Percentiles rank a stretch among this genome's conserved stretches.
Evolutionary conservation across 2,888 invertebrate species (phyloP).

Genomic region (Gastrophysa polygoni): DNA sequence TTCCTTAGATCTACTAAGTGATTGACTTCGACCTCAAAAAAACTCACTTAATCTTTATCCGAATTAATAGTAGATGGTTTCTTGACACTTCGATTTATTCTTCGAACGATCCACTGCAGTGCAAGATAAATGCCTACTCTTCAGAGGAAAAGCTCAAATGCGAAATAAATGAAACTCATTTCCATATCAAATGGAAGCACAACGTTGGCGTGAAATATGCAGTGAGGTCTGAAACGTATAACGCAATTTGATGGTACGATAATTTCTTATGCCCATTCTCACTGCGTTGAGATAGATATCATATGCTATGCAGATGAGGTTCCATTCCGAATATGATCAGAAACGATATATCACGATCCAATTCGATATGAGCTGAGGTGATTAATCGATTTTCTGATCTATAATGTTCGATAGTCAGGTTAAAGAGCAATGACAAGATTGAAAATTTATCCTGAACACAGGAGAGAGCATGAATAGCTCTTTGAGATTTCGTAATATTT

Average conservation of each 20-base stretch:
- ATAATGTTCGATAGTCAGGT: too few relatives aligned
- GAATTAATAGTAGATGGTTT: neutral
- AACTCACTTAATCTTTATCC: too few relatives aligned
- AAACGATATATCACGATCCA: too few relatives aligned
- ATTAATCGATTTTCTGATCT: neutral
- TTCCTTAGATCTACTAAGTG: too few relatives aligned
- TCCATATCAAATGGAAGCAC: neutral
- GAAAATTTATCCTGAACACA: too few relatives aligned
- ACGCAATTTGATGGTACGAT: conserved; percentile 6
- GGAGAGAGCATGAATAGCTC: too few relatives aligned
- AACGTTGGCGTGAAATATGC: conserved; percentile 7
- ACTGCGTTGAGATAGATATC: neutral
- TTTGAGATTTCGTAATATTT: too few relatives aligned
- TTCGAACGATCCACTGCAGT: neutral
- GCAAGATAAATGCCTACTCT: neutral
- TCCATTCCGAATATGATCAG: neutral
- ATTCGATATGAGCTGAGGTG: neutral
- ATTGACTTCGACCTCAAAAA: too few relatives aligned
- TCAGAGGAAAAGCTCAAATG: neutral
- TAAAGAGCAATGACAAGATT: too few relatives aligned
- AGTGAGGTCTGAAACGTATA: neutral
- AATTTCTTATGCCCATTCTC: neutral
- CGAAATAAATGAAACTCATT: neutral
- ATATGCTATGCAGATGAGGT: neutral
- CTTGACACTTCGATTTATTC: neutral